Percentiles rank a stretch among this genome's conserved stretches.
Evolutionary conservation across 2,888 invertebrate species (phyloP).

Genomic region (Synergus laeviventris): DNA sequence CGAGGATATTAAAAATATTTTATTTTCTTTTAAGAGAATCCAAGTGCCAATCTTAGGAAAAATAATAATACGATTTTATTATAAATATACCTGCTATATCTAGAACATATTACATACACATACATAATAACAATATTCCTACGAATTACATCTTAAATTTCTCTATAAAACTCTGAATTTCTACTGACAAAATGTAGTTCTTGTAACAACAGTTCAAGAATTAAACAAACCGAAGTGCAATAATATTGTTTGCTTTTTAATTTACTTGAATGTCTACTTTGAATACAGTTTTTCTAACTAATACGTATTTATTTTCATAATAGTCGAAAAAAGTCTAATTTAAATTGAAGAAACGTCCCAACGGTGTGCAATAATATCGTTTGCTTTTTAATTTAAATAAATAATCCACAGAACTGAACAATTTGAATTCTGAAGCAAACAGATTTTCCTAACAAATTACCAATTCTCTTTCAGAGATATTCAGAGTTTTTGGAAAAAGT

Average conservation of each 20-base stretch:
- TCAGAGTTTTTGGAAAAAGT: background rate
- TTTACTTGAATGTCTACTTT: background rate
- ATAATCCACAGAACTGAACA: background rate
- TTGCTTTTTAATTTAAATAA: constrained; percentile 12
- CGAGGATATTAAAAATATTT: constrained; percentile 4
- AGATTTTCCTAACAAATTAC: background rate
- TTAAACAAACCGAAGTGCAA: background rate
- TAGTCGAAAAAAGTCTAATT: background rate
- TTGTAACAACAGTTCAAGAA: background rate
- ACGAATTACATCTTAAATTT: background rate
- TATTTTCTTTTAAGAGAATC: constrained; percentile 51
- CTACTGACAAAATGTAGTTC: background rate
- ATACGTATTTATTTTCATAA: background rate
- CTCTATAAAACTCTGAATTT: constrained; percentile 9
- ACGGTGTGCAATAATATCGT: constrained; percentile 1
- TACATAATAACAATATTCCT: constrained; percentile 8
- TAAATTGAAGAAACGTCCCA: background rate
- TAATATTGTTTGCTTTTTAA: background rate
- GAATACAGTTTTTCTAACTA: background rate
- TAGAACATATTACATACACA: constrained; percentile 6
- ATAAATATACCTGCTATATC: constrained; percentile 46
- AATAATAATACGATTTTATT: constrained; percentile 59
- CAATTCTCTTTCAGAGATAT: background rate
- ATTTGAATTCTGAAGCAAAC: constrained; percentile 15
- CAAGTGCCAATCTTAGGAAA: constrained; percentile 70